Evolutionary conservation across 2,888 invertebrate genomes (phyloP), one percentile per base, ranked within the genome.

Genomic region (Zonitis immaculata): DNA sequence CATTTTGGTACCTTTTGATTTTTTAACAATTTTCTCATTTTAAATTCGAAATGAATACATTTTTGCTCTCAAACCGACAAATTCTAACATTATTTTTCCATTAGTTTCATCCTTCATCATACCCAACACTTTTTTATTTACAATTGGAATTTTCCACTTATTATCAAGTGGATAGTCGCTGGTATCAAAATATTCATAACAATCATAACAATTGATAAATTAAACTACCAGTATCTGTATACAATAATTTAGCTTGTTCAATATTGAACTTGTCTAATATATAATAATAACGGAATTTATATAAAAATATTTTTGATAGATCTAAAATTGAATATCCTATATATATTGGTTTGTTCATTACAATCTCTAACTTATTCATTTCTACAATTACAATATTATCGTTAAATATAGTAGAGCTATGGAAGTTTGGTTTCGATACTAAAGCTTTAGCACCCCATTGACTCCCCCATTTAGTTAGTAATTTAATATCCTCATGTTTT

Each of bases 281-380:
- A 42, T 42, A 42, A 18, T n/a, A 1, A 42, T 42, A 42, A 42
- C 16, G 14, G 16, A 42, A 42, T 2, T 42, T 22, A 14, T 42
- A 42, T 1, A 42, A 4, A 16, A 7, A 42, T n/a, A 12, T 53
- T 60, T 75, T 76, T 1, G 65, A 69, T 18, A 75, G 30, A 47
- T 76, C 73, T 18, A 74, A 57, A 43, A 73, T 63, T 14, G 52
- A 44, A 46, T 69, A 60, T 5, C 72, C 73, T 6, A 66, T 58
- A 48, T 72, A 73, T n/a, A n/a, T n/a, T n/a, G n/a, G n/a, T n/a
- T n/a, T n/a, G n/a, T n/a, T n/a, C n/a, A n/a, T n/a, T n/a, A 11
- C 1, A 1, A 39, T 2, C n/a, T 39, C n/a, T n/a, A n/a, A 11
- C 18, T 39, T 39, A 7, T 11, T 3, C 16, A 42, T n/a, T 16